These are phyloP conservation scores for Steinernema hermaphroditum DNA, from an alignment of 2,888 invertebrate genomes.

Conservation along the genomic window DNA sequence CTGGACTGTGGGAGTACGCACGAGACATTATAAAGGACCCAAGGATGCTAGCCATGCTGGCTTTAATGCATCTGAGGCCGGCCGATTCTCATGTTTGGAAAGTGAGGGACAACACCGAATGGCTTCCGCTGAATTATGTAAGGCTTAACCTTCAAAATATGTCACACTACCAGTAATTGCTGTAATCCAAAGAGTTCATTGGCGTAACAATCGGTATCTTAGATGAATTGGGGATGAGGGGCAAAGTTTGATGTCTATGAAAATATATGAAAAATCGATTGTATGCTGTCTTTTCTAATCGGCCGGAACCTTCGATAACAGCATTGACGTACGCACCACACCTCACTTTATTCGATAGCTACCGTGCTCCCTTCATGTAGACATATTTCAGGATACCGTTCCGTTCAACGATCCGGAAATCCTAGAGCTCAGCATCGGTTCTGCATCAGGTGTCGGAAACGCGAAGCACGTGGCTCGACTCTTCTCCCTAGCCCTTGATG, in stretches of 20 bases:
- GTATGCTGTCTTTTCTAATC: too few relatives aligned
- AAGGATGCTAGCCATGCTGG: constrained; percentile 49
- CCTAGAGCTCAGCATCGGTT: constrained; percentile 49
- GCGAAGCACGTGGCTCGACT: constrained; percentile 52
- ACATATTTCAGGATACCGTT: constrained; percentile 46
- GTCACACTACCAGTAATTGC: too few relatives aligned
- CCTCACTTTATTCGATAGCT: too few relatives aligned
- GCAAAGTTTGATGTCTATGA: too few relatives aligned
- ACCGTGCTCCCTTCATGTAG: background rate
- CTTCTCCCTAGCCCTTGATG: constrained; percentile 51
- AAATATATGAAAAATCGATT: too few relatives aligned
- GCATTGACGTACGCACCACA: too few relatives aligned
- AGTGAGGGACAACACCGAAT: constrained; percentile 50
- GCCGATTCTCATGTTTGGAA: constrained; percentile 48
- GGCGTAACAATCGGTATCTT: too few relatives aligned
- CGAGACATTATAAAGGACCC: constrained; percentile 53
- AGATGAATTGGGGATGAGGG: too few relatives aligned
- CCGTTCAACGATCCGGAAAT: constrained; percentile 56
- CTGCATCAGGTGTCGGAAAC: constrained; percentile 54
- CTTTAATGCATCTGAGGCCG: constrained; percentile 45
- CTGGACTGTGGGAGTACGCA: constrained; percentile 51
- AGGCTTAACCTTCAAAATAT: too few relatives aligned
- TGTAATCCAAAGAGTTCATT: too few relatives aligned
- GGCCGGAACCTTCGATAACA: too few relatives aligned
- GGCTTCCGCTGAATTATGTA: constrained; percentile 52